Base-by-base conservation (phyloP, 23 tunicate genomes). In the Phallusia fumigata region DNA sequence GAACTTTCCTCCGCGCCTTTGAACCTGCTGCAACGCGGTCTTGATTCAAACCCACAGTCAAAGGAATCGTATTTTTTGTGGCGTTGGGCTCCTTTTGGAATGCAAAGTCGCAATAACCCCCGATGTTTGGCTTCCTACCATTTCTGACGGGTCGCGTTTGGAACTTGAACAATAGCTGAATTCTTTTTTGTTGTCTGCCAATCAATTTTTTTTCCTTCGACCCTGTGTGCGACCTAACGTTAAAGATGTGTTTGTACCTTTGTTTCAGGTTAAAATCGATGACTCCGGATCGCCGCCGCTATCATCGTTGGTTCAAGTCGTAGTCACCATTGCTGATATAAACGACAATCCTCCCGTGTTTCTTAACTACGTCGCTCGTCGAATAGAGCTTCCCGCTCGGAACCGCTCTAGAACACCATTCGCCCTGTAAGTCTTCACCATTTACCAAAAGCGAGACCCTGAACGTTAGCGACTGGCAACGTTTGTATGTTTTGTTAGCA, bases 271-370 rank as follows among this genome's bases (percentile, higher is more conserved):
- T 19, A 31, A 32, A 34, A 81, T 87, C 36, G 75, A 85, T 6
- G 91, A 87, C 78, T 50, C 64, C 5, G 91, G 82, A 0, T 19
- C 65, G 8, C 86, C 86, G 1, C 80, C 91, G 30, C 65, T 87
- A 0, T 76, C 86, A 13, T 81, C 91, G 33, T 28, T 31, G 3
- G 78, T 74, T 0, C 74, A 77, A 65, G 91, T 87, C 32, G 85
- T 87, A 0, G 86, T 87, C 31, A 80, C 82, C 30, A 33, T 87
- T 1, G 35, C 82, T 0, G 95, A 90, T 36, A 77, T 33, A 35
- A 90, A 90, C 65, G 95, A 90, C 89, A 90, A 90, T 65, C 18
- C 79, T 31, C 95, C 95, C 0, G 32, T 0, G 58, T 90, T 90
- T 32, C 32, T 77, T 3, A n/a, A 2, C 10, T 33, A 51, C 31